phyloP scores from a whole-genome alignment of 2,113 vertebrate species.

The Sorex fumeus region DNA sequence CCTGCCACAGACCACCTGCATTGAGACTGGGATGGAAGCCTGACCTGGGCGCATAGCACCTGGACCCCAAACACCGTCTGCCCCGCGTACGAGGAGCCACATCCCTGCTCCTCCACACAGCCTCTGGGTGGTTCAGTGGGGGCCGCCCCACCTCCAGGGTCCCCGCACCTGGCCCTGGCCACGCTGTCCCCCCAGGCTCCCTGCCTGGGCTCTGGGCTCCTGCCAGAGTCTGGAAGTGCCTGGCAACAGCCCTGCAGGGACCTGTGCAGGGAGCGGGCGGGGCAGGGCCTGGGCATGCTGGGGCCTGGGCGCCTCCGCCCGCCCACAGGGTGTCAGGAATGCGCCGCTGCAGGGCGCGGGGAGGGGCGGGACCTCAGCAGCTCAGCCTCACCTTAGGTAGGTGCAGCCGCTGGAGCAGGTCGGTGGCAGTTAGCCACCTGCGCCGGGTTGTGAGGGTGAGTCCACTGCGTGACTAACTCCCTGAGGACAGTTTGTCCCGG shows the following conservation, averaged over 20 bases:
- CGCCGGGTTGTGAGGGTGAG: constrained; percentile 16
- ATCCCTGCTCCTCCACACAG: not conserved
- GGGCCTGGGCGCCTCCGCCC: constrained; percentile 74
- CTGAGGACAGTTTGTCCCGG: not conserved
- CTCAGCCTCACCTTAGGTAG: constrained; percentile 44
- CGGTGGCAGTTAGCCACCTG: constrained; percentile 48
- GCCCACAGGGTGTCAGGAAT: constrained; percentile 79
- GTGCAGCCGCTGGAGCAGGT: not conserved
- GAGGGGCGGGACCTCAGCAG: not conserved
- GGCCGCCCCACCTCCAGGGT: not conserved
- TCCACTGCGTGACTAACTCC: constrained; percentile 28
- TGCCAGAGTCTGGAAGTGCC: constrained; percentile 35
- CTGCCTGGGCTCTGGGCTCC: constrained; percentile 23
- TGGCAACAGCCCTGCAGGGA: not conserved
- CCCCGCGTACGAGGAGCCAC: not conserved
- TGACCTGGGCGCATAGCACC: not conserved
- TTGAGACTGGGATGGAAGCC: not conserved
- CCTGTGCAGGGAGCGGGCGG: constrained; percentile 51
- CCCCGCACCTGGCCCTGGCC: not conserved
- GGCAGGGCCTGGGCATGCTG: constrained; percentile 66
- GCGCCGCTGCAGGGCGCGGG: constrained; percentile 65
- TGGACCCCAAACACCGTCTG: not conserved
- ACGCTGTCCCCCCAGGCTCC: not conserved
- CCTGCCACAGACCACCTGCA: not conserved
- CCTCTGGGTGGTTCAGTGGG: not conserved